Evolutionary conservation across 2,888 invertebrate species (phyloP).

Genomic region (Marasmarcha lunaedactyla): DNA sequence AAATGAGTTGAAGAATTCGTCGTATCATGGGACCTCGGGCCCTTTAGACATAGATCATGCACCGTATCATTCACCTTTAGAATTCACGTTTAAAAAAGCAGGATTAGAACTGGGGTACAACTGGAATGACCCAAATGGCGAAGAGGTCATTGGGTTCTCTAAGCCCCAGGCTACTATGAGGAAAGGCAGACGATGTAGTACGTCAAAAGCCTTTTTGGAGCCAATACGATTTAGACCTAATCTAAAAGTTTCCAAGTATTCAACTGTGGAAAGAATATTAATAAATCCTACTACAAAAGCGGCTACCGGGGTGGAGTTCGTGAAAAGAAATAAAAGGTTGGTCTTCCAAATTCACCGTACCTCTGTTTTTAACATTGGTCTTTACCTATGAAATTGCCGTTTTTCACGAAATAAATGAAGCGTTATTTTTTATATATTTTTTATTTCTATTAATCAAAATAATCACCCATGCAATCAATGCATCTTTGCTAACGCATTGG

Average conservation of each 20-base stretch:
- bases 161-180: slow-evolving; percentile 78
- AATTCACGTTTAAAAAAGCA: slow-evolving; percentile 74
- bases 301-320: slow-evolving; percentile 77
- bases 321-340: slow-evolving; percentile 68
- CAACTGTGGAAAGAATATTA: slow-evolving; percentile 76
- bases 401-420: too few relatives aligned
- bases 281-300: slow-evolving; percentile 72
- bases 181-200: slow-evolving; percentile 81
- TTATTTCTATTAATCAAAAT: too few relatives aligned
- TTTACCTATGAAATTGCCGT: too few relatives aligned
- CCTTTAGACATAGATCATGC: slow-evolving; percentile 77
- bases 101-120: slow-evolving; percentile 77
- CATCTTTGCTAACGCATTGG: too few relatives aligned
- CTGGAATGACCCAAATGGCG: slow-evolving; percentile 79
- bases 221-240: slow-evolving; percentile 75
- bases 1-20: slow-evolving; percentile 68
- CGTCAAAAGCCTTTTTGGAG: slow-evolving; percentile 82
- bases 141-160: slow-evolving; percentile 74
- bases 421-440: too few relatives aligned
- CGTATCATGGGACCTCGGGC: slow-evolving; percentile 76
- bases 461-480: too few relatives aligned
- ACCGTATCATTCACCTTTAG: slow-evolving; percentile 73
- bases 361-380: too few relatives aligned
- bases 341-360: slow-evolving; percentile 31
- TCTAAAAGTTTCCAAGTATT: slow-evolving; percentile 76